Percentiles rank a stretch among this genome's conserved stretches.
phyloP scores from a whole-genome alignment of 2,797 vertebrate species.

The Pseudochirops cupreus region DNA sequence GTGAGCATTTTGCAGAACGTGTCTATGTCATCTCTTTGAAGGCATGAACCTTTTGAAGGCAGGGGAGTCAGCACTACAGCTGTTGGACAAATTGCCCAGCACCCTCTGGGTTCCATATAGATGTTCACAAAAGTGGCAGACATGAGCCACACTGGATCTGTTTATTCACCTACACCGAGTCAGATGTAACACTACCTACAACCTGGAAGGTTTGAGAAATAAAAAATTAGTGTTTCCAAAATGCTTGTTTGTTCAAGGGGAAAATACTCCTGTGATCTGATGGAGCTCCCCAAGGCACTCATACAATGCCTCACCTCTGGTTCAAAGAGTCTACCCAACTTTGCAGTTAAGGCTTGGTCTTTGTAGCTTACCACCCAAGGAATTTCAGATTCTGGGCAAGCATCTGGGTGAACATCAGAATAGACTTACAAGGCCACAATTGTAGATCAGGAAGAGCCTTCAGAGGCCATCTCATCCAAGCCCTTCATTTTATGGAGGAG shows the following conservation, averaged over 20 bases:
- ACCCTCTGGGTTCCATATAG: not conserved
- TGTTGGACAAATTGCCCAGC: not conserved
- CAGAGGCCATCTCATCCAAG: not conserved
- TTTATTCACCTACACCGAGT: not conserved
- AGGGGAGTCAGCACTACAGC: not conserved
- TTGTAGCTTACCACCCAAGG: not conserved
- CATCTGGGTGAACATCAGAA: not conserved
- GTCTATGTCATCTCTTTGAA: not conserved
- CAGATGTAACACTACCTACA: not conserved
- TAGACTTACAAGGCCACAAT: not conserved
- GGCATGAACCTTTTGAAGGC: not conserved
- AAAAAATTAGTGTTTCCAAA: not conserved
- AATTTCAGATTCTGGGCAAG: not conserved
- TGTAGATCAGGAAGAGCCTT: not conserved
- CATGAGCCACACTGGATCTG: not conserved
- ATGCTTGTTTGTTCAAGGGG: not conserved
- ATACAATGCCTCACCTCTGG: not conserved
- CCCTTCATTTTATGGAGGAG: not conserved
- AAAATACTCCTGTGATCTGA: not conserved
- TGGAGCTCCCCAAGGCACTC: not conserved
- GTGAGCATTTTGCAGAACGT: not conserved
- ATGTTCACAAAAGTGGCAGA: not conserved
- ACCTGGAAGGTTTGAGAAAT: not conserved
- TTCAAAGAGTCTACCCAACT: not conserved
- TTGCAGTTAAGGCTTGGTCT: not conserved